A percentile compares a stretch with the other conserved stretches of the same genome.
These are phyloP conservation scores for Myrmecophaga tridactyla DNA, from an alignment of 2,113 vertebrate genomes.

Conservation along the genomic window DNA sequence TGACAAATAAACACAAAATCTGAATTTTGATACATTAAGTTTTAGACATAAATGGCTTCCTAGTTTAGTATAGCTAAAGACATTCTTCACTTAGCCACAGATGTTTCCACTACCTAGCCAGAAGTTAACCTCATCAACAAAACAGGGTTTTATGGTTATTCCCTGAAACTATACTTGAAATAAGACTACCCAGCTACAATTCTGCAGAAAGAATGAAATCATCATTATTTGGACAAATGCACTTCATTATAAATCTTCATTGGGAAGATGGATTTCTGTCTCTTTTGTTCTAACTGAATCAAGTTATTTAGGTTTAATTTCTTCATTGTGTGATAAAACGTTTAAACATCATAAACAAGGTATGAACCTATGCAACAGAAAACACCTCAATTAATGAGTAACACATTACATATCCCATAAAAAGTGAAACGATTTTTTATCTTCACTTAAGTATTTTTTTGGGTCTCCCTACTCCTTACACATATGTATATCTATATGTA, in stretches of 20 bases:
- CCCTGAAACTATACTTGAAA: neutral
- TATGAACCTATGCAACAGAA: neutral
- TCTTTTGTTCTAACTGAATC: conserved; percentile 8
- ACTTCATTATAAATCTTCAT: conserved; percentile 32
- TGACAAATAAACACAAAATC: too few species aligned
- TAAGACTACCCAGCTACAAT: neutral
- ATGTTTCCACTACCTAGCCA: neutral
- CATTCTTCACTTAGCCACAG: neutral
- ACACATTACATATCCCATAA: neutral
- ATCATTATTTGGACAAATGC: conserved; percentile 25
- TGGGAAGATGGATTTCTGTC: neutral
- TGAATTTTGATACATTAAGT: conserved; percentile 5
- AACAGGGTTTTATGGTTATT: conserved; percentile 19
- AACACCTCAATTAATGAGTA: conserved; percentile 41
- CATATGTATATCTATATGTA: too few species aligned
- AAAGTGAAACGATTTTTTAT: conserved; percentile 6
- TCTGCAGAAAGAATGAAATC: conserved; percentile 7
- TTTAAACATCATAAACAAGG: conserved; percentile 40
- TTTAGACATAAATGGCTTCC: neutral
- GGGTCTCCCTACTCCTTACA: too few species aligned
- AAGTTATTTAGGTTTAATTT: conserved; percentile 20
- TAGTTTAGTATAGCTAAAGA: neutral
- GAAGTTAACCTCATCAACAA: neutral
- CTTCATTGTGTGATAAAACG: conserved; percentile 1
- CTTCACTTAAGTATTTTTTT: too few species aligned